phyloP scores from a whole-genome alignment of 2,113 vertebrate species.

The Epinephelus moara region DNA sequence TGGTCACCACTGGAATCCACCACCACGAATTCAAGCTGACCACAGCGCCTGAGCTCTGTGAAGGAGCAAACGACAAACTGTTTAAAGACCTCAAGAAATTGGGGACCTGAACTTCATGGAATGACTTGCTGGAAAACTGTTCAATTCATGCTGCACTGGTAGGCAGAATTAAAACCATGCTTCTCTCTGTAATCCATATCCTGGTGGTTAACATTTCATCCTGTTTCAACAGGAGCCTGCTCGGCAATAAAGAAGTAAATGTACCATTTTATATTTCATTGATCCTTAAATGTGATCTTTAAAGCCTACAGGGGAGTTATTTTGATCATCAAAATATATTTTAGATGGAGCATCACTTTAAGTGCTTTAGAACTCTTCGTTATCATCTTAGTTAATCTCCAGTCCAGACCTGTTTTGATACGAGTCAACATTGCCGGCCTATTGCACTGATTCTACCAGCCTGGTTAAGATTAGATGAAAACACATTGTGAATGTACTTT shows the following conservation, averaged over 20 bases:
- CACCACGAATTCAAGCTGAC: not conserved
- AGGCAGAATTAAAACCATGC: not conserved
- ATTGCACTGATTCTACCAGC: not conserved
- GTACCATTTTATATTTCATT: not conserved
- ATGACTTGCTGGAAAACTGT: not conserved
- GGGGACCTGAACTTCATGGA: not conserved
- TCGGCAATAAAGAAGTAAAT: not conserved
- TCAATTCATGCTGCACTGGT: not conserved
- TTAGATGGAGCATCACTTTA: not conserved
- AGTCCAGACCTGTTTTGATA: not conserved
- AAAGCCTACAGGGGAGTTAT: not conserved
- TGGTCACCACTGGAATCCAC: not conserved
- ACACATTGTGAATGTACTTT: not conserved
- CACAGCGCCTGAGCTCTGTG: not conserved
- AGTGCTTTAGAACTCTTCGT: not conserved
- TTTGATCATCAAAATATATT: not conserved
- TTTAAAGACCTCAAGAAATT: not conserved
- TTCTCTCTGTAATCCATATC: not conserved
- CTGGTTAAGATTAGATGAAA: not conserved
- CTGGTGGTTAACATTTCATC: not conserved
- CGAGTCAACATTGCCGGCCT: constrained; percentile 5
- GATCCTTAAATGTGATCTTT: not conserved
- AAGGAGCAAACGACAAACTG: not conserved
- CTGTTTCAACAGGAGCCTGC: not conserved
- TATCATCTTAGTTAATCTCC: not conserved